Evolutionary conservation across 2,888 invertebrate species (phyloP).

Genomic region (Adineta ricciae): DNA sequence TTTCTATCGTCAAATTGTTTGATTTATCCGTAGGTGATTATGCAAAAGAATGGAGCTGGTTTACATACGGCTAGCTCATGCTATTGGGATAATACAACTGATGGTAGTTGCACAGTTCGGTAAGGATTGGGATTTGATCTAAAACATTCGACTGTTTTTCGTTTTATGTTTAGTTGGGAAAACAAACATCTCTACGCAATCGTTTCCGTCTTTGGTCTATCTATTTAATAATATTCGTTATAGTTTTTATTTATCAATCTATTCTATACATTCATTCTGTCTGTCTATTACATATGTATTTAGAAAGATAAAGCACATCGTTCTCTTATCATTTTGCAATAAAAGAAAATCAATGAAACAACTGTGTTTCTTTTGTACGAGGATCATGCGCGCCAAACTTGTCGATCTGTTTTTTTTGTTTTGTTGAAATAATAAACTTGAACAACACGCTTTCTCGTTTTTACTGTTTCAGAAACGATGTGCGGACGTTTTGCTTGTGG

Average conservation of each 20-base stretch:
- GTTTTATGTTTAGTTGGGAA: neutral
- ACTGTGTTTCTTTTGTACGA: too few species aligned
- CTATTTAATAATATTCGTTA: neutral
- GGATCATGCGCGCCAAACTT: neutral
- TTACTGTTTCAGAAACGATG: neutral
- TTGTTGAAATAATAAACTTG: neutral
- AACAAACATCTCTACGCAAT: neutral
- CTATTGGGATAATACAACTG: constrained; percentile 96
- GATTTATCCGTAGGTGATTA: constrained; percentile 71
- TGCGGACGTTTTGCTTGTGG: constrained; percentile 17
- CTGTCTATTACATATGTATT: neutral
- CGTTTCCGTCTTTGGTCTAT: neutral
- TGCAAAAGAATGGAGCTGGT: constrained; percentile 98
- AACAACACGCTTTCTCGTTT: neutral
- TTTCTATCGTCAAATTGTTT: neutral
- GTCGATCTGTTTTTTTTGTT: neutral
- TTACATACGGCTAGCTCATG: constrained; percentile 94
- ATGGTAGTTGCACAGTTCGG: constrained; percentile 71
- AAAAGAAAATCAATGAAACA: neutral
- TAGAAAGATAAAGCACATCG: neutral
- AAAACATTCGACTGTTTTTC: neutral
- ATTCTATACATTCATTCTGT: neutral
- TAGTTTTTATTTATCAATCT: neutral
- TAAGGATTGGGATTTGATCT: neutral
- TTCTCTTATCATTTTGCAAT: neutral